A percentile compares a stretch with the other conserved stretches of the same genome.
Evolutionary conservation across 2,797 vertebrate genomes (phyloP).

Genomic region (Linurgus olivaceus): DNA sequence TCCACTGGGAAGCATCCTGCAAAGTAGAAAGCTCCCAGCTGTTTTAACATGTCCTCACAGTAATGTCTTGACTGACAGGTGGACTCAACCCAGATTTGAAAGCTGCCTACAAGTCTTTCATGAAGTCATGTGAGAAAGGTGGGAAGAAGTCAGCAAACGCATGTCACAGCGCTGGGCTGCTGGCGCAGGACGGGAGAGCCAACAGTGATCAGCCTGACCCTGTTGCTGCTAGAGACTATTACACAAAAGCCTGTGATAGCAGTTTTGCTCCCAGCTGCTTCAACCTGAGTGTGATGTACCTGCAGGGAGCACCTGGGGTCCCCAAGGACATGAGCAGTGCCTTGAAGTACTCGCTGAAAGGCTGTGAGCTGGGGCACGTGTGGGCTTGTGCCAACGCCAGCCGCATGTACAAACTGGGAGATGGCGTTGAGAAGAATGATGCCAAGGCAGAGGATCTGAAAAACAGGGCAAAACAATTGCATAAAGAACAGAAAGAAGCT

Average conservation of each 20-base stretch:
- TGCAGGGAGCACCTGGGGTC: constrained; percentile 81
- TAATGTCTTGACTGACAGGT: constrained; percentile 73
- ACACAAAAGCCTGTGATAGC: constrained; percentile 85
- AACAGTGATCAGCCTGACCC: constrained; percentile 73
- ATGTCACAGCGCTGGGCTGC: constrained; percentile 87
- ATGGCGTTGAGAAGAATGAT: constrained; percentile 85
- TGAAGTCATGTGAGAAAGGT: constrained; percentile 83
- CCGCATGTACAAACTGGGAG: constrained; percentile 93
- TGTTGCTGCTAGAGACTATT: constrained; percentile 80
- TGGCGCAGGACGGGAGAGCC: constrained; percentile 84
- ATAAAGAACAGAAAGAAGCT: constrained; percentile 80
- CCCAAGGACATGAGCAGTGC: constrained; percentile 85
- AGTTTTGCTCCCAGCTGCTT: constrained; percentile 90
- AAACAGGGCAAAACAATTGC: constrained; percentile 84
- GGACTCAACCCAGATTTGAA: constrained; percentile 84
- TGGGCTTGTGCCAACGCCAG: constrained; percentile 96
- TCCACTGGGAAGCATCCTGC: neutral
- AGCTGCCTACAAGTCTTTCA: constrained; percentile 85
- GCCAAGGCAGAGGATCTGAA: constrained; percentile 91
- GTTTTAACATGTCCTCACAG: neutral
- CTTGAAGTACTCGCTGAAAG: constrained; percentile 84
- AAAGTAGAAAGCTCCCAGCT: neutral
- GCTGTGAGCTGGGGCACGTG: constrained; percentile 90
- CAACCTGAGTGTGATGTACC: constrained; percentile 88
- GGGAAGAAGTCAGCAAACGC: constrained; percentile 88